Evolutionary conservation across 2,888 invertebrate species (phyloP).

Genomic region (Lycophotia porphyrea): DNA sequence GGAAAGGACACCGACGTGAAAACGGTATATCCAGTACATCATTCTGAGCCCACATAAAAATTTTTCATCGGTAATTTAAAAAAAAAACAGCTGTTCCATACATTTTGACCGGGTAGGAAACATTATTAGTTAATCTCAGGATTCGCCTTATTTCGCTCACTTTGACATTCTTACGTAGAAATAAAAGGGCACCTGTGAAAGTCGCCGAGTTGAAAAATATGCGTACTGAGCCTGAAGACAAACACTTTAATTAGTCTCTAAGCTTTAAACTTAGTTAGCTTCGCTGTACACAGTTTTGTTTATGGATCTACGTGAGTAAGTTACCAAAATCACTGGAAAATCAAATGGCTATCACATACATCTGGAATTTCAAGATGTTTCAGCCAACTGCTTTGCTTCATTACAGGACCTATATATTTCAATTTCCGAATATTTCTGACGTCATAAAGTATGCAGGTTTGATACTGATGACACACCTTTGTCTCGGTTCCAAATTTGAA

Average conservation of each 20-base stretch:
- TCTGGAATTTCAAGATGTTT: conserved; percentile 36
- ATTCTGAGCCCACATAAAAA: too few relatives aligned
- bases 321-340: conserved; percentile 35
- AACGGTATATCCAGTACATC: too few relatives aligned
- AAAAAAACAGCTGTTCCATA: too few relatives aligned
- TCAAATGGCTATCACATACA: conserved; percentile 25
- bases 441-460: neutral
- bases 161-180: neutral
- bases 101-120: too few relatives aligned
- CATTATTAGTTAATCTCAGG: neutral
- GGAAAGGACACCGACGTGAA: too few relatives aligned
- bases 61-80: too few relatives aligned
- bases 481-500: neutral
- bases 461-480: neutral
- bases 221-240: neutral
- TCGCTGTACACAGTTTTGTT: conserved; percentile 19
- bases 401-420: neutral
- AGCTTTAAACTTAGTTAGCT: conserved; percentile 12
- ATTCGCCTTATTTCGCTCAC: neutral
- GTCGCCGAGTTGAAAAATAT: neutral
- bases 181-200: neutral
- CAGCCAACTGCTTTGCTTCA: neutral
- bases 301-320: conserved; percentile 21
- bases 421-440: neutral
- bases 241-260: conserved; percentile 17